These are phyloP conservation scores for Crepidodera aurea DNA, from an alignment of 2,888 invertebrate species.

Conservation along the genomic window DNA sequence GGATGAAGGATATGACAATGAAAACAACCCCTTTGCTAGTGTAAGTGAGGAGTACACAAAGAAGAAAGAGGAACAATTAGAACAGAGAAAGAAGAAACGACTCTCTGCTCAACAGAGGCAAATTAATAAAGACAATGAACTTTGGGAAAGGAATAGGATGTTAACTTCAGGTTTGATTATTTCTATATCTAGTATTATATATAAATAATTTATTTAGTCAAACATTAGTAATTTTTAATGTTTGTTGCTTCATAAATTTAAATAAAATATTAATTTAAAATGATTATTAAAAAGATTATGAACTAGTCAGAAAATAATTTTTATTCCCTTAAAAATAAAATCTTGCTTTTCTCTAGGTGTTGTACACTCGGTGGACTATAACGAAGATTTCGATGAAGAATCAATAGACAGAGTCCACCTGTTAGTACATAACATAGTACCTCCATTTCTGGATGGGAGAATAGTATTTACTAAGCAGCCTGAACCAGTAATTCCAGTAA, in stretches of 20 bases:
- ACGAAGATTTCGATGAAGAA: slow-evolving; percentile 95
- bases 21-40: slow-evolving; percentile 90
- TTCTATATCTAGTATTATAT: too few relatives aligned
- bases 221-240: too few relatives aligned
- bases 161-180: slow-evolving; percentile 79
- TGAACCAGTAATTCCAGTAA: slow-evolving; percentile 96
- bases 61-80: slow-evolving; percentile 92
- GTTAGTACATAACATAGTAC: slow-evolving; percentile 96
- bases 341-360: slow-evolving; percentile 76
- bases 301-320: too few relatives aligned
- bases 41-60: slow-evolving; percentile 91
- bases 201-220: too few relatives aligned
- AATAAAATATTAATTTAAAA: too few relatives aligned
- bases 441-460: slow-evolving; percentile 97
- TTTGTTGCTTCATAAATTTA: too few relatives aligned
- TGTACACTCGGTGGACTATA: slow-evolving; percentile 86
- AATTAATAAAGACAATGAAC: slow-evolving; percentile 97
- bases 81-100: slow-evolving; percentile 87
- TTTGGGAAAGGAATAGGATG: slow-evolving; percentile 99
- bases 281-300: too few relatives aligned
- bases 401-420: slow-evolving; percentile 94
- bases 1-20: slow-evolving; percentile 93
- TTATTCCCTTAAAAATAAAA: too few relatives aligned
- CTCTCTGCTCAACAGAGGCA: slow-evolving; percentile 96
- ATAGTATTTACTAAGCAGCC: slow-evolving; percentile 99